A percentile compares a stretch with the other conserved stretches of the same genome.
These are phyloP conservation scores for Drosophila sturtevanti DNA, from an alignment of 1,140 invertebrate species.

Conservation along the genomic window DNA sequence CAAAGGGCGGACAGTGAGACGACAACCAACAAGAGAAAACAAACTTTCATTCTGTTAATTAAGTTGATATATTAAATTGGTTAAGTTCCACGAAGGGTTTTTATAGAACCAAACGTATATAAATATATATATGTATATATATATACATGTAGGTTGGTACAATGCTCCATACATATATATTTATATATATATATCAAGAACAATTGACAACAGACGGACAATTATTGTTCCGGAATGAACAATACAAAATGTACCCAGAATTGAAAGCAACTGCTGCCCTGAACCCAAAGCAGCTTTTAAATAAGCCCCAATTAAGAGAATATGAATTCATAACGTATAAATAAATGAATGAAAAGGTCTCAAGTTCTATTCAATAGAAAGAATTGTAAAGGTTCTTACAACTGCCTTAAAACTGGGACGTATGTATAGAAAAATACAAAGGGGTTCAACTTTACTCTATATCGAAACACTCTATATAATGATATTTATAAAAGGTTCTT, in stretches of 20 bases:
- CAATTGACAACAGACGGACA: background rate
- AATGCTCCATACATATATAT: background rate
- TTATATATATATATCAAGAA: background rate
- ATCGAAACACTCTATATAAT: no score
- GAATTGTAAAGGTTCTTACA: background rate
- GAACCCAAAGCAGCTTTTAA: background rate
- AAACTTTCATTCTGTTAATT: constrained; percentile 51
- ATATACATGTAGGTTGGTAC: background rate
- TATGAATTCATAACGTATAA: background rate
- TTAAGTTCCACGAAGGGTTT: background rate
- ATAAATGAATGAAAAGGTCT: constrained; percentile 1
- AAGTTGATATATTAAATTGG: background rate
- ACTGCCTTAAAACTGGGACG: background rate
- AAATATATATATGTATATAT: background rate
- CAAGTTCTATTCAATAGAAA: background rate
- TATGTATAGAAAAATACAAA: background rate
- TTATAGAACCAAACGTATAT: constrained; percentile 24
- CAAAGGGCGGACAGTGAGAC: constrained; percentile 18
- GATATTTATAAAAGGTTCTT: no score
- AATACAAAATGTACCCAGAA: background rate
- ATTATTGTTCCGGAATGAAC: background rate
- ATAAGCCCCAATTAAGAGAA: constrained; percentile 6
- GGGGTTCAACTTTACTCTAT: background rate
- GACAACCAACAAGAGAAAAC: constrained; percentile 8
- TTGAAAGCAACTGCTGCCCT: constrained; percentile 2